Base-by-base conservation (phyloP, 2,797 vertebrate species). In the Cichlasoma orientale region DNA sequence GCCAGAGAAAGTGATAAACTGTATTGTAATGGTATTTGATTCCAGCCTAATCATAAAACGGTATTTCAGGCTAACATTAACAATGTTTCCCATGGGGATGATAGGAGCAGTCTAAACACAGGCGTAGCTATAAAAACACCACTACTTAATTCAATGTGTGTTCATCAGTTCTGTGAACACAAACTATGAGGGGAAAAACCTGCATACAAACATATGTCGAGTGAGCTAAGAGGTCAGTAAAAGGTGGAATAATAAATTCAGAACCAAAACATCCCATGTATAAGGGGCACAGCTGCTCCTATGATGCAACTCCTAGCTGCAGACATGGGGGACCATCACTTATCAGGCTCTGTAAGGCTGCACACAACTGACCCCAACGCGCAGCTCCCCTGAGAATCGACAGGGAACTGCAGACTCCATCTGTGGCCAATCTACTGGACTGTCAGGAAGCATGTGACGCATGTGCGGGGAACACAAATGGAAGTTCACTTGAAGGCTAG, bases 261-360 rank as follows among this genome's bases (percentile, higher is more conserved):
- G 14, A 61, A 63, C 57, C 47, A 27, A 25, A 73, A 44, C 41
- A 63, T 82, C 74, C 57, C 68, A 18, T 83, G 56, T 82, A 74
- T 59, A n/a, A 84, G 47, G 56, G 12, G 72, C 89, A 50, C 89
- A 94, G 92, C 82, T 92, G 91, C 70, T 92, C 75, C 90, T 84
- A 93, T 90, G 92, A 93, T 86, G 86, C 74, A 77, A 93, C 88
- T 89, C 77, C 79, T 90, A 82, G 84, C 87, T 55, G 29, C 27
- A 81, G 89, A 78, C 54, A 76, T 25, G 89, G 93, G 94, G 94
- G 95, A 96, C 91, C 88, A 91, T 88, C 87, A 12, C 81, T 93
- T 92, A 91, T 86, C 88, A 55, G 79, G 36, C 72, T 74, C 44
- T 23, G 72, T 86, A 80, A 57, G 87, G 82, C 80, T 82, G 76